Evolutionary conservation across 2,888 invertebrate genomes (phyloP), one percentile per base, ranked within the genome.

Genomic region (Mechanitis mazaeus): DNA sequence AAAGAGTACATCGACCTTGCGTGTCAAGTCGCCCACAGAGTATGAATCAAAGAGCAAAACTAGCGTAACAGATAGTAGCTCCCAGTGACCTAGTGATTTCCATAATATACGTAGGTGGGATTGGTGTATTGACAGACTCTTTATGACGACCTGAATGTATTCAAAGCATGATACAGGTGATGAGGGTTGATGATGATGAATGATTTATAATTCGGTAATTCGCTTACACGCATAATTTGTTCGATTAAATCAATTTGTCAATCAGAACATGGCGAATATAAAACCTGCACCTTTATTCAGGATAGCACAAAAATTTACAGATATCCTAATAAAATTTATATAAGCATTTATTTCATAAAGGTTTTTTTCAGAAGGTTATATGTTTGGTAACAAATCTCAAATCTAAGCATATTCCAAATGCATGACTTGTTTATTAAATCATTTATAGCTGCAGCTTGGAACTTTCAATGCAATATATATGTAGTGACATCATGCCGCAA

Each of bases 81-180:
- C 79, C 84, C 78, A 87, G 83, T 89, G 88, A 88, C 88, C 88
- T 85, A 89, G 81, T 89, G 87, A 84, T 87, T 86, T 86, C 85
- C 84, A 87, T 87, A 84, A 69, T 46, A 74, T 74, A 72, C 76
- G 86, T 87, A 78, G 87, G 88, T 75, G 85, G 74, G 57, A 59
- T 60, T 20, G 47, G 20, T 31, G 11, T 59, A 63, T 53, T 59
- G 61, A 55, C 56, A 62, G 59, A 63, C 63, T 47, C 58, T 63
- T 59, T 59, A 55, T 61, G 59, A 63, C 65, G 70, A 65, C 64
- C 62, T 64, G 67, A 60, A 61, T 69, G 65, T 50, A 55, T 59
- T 65, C 64, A 60, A 68, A 3, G 35, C 6, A 67, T 71, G 69
- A 68, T 67, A 66, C 75, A 75, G 71, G 72, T 77, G 77, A 78